phyloP scores from a whole-genome alignment of 2,797 vertebrate genomes.

The Pseudocheirus occidentalis region DNA sequence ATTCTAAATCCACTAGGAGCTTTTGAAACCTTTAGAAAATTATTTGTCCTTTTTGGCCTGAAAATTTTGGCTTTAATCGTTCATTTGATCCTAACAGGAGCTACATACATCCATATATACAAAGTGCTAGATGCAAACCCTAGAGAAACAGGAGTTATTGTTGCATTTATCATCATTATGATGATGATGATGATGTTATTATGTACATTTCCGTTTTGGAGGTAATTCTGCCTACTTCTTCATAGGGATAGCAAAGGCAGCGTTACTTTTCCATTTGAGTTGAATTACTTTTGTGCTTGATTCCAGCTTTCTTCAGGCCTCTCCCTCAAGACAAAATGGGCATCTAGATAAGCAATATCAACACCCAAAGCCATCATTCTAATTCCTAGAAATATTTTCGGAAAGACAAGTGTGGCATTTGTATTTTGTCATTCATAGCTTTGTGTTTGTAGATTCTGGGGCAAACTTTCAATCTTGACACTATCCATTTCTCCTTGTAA shows the following conservation, averaged over 20 bases:
- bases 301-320: slow-evolving; percentile 42
- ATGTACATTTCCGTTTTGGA: slow-evolving; percentile 18
- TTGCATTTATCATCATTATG: not conserved
- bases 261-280: slow-evolving; percentile 48
- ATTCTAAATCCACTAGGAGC: not conserved
- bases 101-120: not conserved
- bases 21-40: not conserved
- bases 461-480: slow-evolving; percentile 29
- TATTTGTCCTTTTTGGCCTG: not conserved
- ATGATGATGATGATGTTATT: not conserved
- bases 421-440: slow-evolving; percentile 30
- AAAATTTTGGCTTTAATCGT: slow-evolving; percentile 34
- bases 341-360: slow-evolving; percentile 60
- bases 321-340: slow-evolving; percentile 27
- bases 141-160: not conserved
- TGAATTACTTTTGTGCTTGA: slow-evolving; percentile 42
- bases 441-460: slow-evolving; percentile 28
- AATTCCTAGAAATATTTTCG: slow-evolving; percentile 56
- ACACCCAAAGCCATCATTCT: not conserved
- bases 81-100: slow-evolving; percentile 54
- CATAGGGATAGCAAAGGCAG: slow-evolving; percentile 40
- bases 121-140: not conserved
- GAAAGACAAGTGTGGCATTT: not conserved
- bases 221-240: slow-evolving; percentile 48
- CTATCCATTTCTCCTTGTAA: slow-evolving; percentile 27